These are phyloP conservation scores for Metellina segmentata DNA, from an alignment of 2,888 invertebrate species.

Conservation along the genomic window DNA sequence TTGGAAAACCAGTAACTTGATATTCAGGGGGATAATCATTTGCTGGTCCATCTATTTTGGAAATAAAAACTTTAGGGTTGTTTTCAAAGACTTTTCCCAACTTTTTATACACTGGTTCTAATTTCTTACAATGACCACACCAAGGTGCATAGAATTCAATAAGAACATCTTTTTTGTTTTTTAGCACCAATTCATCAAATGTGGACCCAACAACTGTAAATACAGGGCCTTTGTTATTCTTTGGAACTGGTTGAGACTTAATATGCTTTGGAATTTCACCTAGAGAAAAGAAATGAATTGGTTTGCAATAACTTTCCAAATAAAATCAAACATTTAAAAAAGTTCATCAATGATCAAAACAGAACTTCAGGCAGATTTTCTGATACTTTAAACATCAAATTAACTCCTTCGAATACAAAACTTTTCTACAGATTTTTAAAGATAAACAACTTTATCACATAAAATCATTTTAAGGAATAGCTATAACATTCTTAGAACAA, in stretches of 20 bases:
- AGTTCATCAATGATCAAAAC: no score
- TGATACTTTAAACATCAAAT: no score
- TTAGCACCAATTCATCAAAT: slow-evolving; percentile 83
- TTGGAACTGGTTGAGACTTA: slow-evolving; percentile 73
- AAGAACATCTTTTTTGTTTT: slow-evolving; percentile 83
- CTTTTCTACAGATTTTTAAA: no score
- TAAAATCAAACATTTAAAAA: no score
- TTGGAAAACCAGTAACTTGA: slow-evolving; percentile 80
- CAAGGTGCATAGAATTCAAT: slow-evolving; percentile 84
- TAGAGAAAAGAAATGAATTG: slow-evolving; percentile 31
- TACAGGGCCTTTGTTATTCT: slow-evolving; percentile 81
- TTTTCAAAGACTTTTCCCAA: slow-evolving; percentile 80
- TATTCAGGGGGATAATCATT: slow-evolving; percentile 80
- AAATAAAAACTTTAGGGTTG: slow-evolving; percentile 79
- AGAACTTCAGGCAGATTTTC: no score
- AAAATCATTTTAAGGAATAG: no score
- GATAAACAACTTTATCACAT: no score
- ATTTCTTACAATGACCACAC: slow-evolving; percentile 84
- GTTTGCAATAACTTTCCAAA: no score
- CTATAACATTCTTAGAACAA: no score
- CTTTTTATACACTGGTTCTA: slow-evolving; percentile 83
- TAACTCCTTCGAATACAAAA: no score
- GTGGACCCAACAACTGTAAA: slow-evolving; percentile 83
- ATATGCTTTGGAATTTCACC: slow-evolving; percentile 68
- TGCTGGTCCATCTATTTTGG: slow-evolving; percentile 81